These are phyloP conservation scores for Erpornis zantholeuca DNA, from an alignment of 2,113 vertebrate genomes.

Conservation along the genomic window DNA sequence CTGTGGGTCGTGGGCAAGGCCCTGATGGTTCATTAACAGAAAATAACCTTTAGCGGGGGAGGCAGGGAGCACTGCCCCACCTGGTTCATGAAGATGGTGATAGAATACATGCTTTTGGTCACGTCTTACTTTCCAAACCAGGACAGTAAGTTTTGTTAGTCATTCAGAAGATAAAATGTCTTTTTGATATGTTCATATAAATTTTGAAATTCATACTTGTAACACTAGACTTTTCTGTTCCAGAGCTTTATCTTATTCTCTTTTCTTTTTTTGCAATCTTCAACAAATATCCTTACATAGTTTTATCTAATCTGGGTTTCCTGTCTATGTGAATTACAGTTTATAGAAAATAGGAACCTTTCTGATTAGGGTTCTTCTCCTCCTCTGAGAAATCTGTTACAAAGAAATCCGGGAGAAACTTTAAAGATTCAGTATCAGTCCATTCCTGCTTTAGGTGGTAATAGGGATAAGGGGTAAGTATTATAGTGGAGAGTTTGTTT, in stretches of 20 bases:
- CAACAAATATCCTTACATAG: not conserved
- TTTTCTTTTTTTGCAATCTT: not conserved
- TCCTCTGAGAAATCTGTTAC: not conserved
- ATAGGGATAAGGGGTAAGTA: not conserved
- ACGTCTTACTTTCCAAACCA: no score
- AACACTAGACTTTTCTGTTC: not conserved
- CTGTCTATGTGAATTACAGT: not conserved
- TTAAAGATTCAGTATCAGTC: fast-evolving
- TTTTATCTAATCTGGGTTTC: not conserved
- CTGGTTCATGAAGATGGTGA: no score
- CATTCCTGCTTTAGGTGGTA: not conserved
- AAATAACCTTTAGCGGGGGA: no score
- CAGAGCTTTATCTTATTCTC: not conserved
- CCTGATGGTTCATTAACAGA: no score
- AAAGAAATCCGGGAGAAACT: not conserved
- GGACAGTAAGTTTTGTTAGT: not conserved
- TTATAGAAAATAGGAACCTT: not conserved
- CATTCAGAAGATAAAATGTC: not conserved
- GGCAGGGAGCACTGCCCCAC: no score
- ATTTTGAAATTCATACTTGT: not conserved
- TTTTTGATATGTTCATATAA: not conserved
- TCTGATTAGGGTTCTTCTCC: not conserved
- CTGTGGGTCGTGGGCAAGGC: no score
- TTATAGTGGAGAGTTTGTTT: not conserved
- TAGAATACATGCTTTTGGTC: no score